Evolutionary conservation across 1,140 invertebrate species (phyloP), one percentile per base, ranked within the genome.

Genomic region (Drosophila nigromelanica): DNA sequence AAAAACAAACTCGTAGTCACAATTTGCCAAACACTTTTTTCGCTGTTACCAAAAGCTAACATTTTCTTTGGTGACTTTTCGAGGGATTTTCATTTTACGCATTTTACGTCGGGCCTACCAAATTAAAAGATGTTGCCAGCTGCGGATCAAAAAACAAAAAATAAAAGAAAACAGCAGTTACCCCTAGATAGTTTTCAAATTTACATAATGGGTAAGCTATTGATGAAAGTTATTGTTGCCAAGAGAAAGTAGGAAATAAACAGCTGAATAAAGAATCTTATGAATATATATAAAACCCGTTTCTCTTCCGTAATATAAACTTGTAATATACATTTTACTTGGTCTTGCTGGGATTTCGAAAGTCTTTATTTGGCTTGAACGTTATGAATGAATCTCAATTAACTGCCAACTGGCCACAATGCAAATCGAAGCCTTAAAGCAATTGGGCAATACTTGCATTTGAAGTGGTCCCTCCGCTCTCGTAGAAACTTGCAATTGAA

Each of bases 131-230:
- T 12, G 43, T 5, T 51, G 40, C 33, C 73, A 76, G 69, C 73
- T 76, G 73, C 69, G 68, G 35, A 55, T 52, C 50, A 30, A 30
- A 45, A 10, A 40, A 3, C 14, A 27, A 60, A 14, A 39, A 48
- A 51, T 24, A 51, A 52, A 43, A 50, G 33, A 59, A 6, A 43
- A n/a, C n/a, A n/a, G n/a, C n/a, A 35, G 33, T 70, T 50, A 14
- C 39, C 6, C 27, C n/a, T 24, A 24, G 21, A 72, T 73, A 76
- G 69, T 76, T 76, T 43, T 5, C n/a, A 67, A 67, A 69, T 76
- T 76, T 76, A 63, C 74, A 73, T 73, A 76, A 76, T 69, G 39
- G 70, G 58, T 52, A 47, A 40, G 74, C 47, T 51, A 73, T 73
- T 63, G 45, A 62, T 40, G 37, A 11, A 68, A 56, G 59, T 73